Evolutionary conservation across 30 jellyfish, hydroid and myxozoan genomes (phyloP), one percentile per base, ranked within the genome.

Genomic region (Mastigias papua): DNA sequence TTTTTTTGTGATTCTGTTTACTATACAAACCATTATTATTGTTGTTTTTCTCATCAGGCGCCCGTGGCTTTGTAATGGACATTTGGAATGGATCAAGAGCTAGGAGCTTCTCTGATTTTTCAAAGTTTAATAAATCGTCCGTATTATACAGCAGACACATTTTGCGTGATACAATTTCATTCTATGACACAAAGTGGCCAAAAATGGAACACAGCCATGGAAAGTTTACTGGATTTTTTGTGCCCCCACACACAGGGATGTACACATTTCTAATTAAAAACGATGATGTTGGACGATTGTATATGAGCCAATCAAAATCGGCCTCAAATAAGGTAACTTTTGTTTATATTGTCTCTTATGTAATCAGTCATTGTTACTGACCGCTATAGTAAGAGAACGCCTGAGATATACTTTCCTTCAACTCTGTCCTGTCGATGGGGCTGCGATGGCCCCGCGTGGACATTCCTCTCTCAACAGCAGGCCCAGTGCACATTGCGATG

Each of bases 201-300:
- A 58, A 64, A 15, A 48, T 54, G 50, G 86, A 17, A 34, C 60
- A 34, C 35, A 54, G 86, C 25, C 90, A 77, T 32, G 96, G 96
- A 22, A 84, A 48, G 31, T 51, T 89, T 30, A 63, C 90, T 5
- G 97, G 97, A 0, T 89, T 94, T 65, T 77, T 94, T 35, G 87
- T 84, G 11, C 99, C 99, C 9, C 99, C 99, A 15, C 89, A 84
- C 82, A 86, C 94, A 11, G 99, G 97, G n/a, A 19, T 50, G 26
- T 94, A 60, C 69, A 57, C 82, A 25, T 80, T 94, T 48, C 33
- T 87, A 69, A 67, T 94, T 0, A 77, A 86, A 29, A 74, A 85
- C 30, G 99, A 94, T 72, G 99, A 94, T 79, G 82, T 63, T 90
- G 96, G 93, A 9, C 67, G 74, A 20, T 46, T 91, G 58, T 78